A percentile compares a stretch with the other conserved stretches of the same genome.
Conservation (phyloP, 2,888 invertebrate species). For the Zootermopsis nevadensis region DNA sequence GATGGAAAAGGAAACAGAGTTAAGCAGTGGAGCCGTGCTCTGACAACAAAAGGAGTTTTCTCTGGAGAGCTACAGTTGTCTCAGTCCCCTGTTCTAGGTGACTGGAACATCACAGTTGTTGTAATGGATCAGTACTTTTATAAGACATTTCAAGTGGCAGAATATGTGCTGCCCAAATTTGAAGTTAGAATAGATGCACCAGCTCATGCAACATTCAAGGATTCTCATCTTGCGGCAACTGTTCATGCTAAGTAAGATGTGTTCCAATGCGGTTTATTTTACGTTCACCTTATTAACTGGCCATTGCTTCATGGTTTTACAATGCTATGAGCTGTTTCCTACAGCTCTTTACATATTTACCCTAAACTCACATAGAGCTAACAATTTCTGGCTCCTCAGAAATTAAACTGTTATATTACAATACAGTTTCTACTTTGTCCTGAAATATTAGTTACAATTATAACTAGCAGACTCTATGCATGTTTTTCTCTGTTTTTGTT, state of each 20-base stretch:
- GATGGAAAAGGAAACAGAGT: conserved; percentile 83
- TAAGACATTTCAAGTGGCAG: conserved; percentile 84
- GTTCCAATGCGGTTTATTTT: neutral
- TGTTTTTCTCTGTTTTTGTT: too few relatives aligned
- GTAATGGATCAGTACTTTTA: conserved; percentile 74
- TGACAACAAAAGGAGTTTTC: conserved; percentile 79
- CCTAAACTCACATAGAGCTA: too few relatives aligned
- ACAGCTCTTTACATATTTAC: too few relatives aligned
- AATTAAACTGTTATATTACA: too few relatives aligned
- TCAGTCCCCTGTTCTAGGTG: conserved; percentile 84
- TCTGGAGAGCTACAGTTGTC: conserved; percentile 81
- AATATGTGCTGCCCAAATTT: conserved; percentile 94
- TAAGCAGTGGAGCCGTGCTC: conserved; percentile 79
- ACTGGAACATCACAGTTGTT: conserved; percentile 84
- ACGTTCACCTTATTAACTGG: conserved; percentile 54
- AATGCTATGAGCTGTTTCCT: too few relatives aligned
- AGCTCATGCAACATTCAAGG: conserved; percentile 83
- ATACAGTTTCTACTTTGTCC: too few relatives aligned
- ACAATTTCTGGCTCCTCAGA: too few relatives aligned
- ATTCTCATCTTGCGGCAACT: conserved; percentile 80
- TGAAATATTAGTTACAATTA: too few relatives aligned
- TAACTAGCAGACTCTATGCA: too few relatives aligned
- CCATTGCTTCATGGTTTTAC: too few relatives aligned
- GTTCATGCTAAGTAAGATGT: conserved; percentile 80
- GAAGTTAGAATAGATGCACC: conserved; percentile 87